Evolutionary conservation across 2,888 invertebrate species (phyloP).

Genomic region (Melinaea menophilus): DNA sequence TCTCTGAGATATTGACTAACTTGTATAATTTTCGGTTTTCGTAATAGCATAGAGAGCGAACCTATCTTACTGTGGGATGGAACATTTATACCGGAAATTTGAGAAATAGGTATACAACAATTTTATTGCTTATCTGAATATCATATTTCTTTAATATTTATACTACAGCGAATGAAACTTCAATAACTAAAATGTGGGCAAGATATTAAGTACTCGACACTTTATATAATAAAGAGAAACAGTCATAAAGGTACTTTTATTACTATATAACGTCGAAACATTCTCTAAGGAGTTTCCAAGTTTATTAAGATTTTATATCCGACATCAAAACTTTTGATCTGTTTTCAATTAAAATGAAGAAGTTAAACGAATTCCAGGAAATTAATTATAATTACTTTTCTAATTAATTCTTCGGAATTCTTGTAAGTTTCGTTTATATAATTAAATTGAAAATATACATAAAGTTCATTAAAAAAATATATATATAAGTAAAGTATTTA

Average conservation of each 20-base stretch:
- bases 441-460: background rate
- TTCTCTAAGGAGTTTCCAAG: background rate
- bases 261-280: background rate
- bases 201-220: too few relatives aligned
- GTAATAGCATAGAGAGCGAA: too few relatives aligned
- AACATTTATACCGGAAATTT: too few relatives aligned
- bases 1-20: too few relatives aligned
- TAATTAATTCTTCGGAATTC: background rate
- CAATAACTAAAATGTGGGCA: too few relatives aligned
- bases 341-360: constrained; percentile 6
- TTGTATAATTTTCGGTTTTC: too few relatives aligned
- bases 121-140: too few relatives aligned
- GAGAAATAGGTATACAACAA: too few relatives aligned
- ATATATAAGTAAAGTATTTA: background rate
- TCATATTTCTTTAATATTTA: too few relatives aligned
- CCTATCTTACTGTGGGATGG: too few relatives aligned
- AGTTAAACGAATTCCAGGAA: background rate
- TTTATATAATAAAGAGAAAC: background rate
- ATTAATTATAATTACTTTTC: constrained; percentile 2
- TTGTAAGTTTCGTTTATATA: background rate
- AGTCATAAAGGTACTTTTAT: background rate
- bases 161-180: too few relatives aligned
- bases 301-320: constrained; percentile 6
- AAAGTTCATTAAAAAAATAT: background rate
- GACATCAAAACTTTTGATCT: constrained; percentile 5